phyloP scores from a whole-genome alignment of 1,140 invertebrate genomes.

The Aleiodes sp. region DNA sequence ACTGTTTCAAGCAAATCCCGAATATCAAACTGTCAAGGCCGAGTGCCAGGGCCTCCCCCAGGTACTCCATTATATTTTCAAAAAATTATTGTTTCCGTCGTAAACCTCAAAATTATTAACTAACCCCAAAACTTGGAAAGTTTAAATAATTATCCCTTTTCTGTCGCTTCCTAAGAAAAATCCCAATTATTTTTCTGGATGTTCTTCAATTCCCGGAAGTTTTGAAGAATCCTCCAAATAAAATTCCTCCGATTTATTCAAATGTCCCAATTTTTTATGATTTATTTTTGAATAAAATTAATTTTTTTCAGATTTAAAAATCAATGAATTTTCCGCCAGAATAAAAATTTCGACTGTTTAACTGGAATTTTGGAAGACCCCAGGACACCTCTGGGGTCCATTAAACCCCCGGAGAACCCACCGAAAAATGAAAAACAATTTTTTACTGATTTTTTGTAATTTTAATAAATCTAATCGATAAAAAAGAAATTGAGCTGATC shows the following conservation, averaged over 20 bases:
- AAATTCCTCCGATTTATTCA: too few species aligned
- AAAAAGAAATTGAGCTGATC: neutral
- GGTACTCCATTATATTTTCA: conserved; percentile 29
- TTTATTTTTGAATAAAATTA: too few species aligned
- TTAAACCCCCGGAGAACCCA: neutral
- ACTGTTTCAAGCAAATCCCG: conserved; percentile 75
- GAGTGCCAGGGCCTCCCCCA: conserved; percentile 74
- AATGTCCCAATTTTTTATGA: too few species aligned
- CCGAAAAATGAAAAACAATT: neutral
- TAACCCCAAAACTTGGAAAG: conserved; percentile 15
- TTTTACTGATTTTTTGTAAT: too few species aligned
- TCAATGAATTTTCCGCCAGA: neutral
- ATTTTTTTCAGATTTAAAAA: neutral
- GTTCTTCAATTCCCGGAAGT: too few species aligned
- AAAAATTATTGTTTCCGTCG: neutral
- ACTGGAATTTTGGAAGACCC: neutral
- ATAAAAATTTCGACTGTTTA: neutral
- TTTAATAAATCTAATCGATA: neutral
- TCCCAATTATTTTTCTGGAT: too few species aligned
- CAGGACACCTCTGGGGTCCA: neutral
- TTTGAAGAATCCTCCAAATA: too few species aligned
- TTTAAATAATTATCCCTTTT: too few species aligned
- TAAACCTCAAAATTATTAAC: neutral
- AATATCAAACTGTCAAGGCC: conserved; percentile 78
- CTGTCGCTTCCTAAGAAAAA: too few species aligned